phyloP scores from a whole-genome alignment of 53 echinoderm and acorn worm genomes.

The Henricia sp. region DNA sequence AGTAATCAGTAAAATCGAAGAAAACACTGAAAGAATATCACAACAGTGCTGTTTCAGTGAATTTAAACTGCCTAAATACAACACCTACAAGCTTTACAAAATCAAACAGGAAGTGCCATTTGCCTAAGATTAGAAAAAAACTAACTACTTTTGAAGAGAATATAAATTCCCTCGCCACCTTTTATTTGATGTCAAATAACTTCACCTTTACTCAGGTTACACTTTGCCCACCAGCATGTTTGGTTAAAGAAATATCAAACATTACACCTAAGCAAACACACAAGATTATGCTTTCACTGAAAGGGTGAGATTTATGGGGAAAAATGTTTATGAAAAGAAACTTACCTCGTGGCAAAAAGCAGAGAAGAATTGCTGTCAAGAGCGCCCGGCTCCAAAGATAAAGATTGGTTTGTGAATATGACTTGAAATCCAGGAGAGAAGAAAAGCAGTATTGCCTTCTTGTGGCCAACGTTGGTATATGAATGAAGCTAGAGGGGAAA shows the following conservation, averaged over 20 bases:
- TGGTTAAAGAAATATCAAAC: background rate
- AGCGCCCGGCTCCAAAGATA: background rate
- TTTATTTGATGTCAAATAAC: background rate
- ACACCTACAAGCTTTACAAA: too few species aligned
- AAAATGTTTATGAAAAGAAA: background rate
- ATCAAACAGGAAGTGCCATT: too few species aligned
- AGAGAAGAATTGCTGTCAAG: background rate
- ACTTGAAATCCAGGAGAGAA: background rate
- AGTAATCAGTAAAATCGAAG: too few species aligned
- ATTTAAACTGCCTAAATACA: too few species aligned
- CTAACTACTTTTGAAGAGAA: too few species aligned
- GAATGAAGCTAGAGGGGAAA: conserved; percentile 8
- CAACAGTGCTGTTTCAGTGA: too few species aligned
- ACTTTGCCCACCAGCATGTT: background rate
- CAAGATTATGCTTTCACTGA: conserved; percentile 23
- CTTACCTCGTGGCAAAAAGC: conserved; percentile 30
- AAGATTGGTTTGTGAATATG: background rate
- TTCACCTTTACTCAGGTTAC: background rate
- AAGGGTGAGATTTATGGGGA: background rate
- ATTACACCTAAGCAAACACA: conserved; percentile 38
- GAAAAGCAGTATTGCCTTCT: conserved; percentile 1
- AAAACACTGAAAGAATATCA: too few species aligned
- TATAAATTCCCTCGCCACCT: too few species aligned
- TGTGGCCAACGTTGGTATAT: background rate
- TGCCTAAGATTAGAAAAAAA: too few species aligned